Evolutionary conservation across 2,888 invertebrate genomes (phyloP).

Genomic region (Ethmia dodecea): DNA sequence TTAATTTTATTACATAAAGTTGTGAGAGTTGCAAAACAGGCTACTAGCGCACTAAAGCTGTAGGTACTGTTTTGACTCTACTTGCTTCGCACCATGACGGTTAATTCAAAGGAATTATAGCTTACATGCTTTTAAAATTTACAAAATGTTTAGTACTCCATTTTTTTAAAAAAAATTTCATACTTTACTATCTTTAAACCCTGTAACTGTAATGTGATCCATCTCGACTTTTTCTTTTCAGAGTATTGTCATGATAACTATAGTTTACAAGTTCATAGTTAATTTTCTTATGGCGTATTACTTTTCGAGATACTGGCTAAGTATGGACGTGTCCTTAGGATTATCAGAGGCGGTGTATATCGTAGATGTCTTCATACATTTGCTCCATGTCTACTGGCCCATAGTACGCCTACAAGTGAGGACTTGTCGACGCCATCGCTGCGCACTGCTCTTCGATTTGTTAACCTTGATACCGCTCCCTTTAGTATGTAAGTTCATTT

Average conservation of each 20-base stretch:
- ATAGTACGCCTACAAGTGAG: constrained; percentile 44
- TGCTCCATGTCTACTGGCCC: constrained; percentile 52
- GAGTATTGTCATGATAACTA: constrained; percentile 33
- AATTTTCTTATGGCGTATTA: constrained; percentile 48
- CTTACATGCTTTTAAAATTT: too few species aligned
- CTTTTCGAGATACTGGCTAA: constrained; percentile 14
- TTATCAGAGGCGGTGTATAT: constrained; percentile 37
- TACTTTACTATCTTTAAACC: too few species aligned
- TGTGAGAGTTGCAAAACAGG: too few species aligned
- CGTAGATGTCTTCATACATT: constrained; percentile 38
- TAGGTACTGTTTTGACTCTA: too few species aligned
- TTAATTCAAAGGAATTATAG: too few species aligned
- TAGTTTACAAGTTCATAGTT: constrained; percentile 41
- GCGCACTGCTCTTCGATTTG: constrained; percentile 39
- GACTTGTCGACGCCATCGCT: constrained; percentile 36
- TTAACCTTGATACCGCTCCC: constrained; percentile 37
- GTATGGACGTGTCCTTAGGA: constrained; percentile 29
- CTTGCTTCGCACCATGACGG: too few species aligned
- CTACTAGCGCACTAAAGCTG: too few species aligned
- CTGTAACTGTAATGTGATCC: too few species aligned
- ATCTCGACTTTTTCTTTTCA: constrained; percentile 32
- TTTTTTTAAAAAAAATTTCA: too few species aligned
- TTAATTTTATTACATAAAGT: too few species aligned
- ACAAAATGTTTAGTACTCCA: too few species aligned
- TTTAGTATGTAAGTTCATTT: constrained; percentile 45